phyloP scores from a whole-genome alignment of 1,140 invertebrate genomes.

The Aphaenogaster rudis region DNA sequence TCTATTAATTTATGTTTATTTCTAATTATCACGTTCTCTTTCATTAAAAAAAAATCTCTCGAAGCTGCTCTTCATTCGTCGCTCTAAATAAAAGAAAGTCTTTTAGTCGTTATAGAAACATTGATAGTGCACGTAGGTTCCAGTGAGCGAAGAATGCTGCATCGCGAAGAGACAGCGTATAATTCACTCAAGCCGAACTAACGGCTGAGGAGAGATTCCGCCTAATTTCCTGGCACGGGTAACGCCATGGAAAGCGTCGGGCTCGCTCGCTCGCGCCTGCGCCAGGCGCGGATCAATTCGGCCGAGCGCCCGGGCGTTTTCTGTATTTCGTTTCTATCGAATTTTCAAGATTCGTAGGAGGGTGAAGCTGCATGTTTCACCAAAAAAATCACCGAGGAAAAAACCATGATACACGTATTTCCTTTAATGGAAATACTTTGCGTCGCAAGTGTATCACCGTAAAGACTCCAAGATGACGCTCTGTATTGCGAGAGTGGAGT shows the following conservation, averaged over 20 bases:
- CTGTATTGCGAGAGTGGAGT: background rate
- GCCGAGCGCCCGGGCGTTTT: slow-evolving; percentile 6
- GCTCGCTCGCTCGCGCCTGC: slow-evolving; percentile 53
- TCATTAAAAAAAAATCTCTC: background rate
- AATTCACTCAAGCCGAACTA: slow-evolving; percentile 62
- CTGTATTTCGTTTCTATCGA: background rate
- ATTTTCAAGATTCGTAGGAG: slow-evolving; percentile 19
- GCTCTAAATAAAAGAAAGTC: background rate
- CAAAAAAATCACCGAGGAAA: background rate
- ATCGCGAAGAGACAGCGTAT: slow-evolving; percentile 34
- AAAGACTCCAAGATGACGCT: background rate
- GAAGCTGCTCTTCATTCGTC: background rate
- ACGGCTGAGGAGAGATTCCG: slow-evolving; percentile 51
- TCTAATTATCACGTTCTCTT: background rate
- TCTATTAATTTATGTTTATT: slow-evolving; percentile 7
- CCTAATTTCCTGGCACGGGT: slow-evolving; percentile 27
- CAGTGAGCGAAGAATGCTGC: slow-evolving; percentile 10
- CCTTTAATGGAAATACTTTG: background rate
- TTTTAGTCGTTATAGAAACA: background rate
- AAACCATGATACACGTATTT: background rate
- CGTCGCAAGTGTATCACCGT: background rate
- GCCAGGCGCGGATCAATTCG: slow-evolving; percentile 69
- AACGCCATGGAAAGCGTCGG: slow-evolving; percentile 25
- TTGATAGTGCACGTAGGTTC: background rate
- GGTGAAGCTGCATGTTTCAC: background rate